Evolutionary conservation across 1,140 invertebrate species (phyloP).

Genomic region (Drosophila bifasciata): DNA sequence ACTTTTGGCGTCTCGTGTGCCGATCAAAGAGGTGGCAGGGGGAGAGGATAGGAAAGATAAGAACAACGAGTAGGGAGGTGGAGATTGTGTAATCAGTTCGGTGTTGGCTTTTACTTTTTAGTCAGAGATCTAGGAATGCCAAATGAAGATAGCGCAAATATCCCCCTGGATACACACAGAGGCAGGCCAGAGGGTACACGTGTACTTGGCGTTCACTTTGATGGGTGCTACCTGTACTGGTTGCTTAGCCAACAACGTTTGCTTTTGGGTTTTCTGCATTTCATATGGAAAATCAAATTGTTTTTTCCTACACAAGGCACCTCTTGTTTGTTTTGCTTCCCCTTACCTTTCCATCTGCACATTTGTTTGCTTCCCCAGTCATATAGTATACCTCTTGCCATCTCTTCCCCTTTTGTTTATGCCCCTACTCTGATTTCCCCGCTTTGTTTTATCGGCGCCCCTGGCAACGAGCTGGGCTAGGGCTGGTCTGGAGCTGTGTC

Average conservation of each 20-base stretch:
- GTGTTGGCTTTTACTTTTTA: slow-evolving; percentile 8
- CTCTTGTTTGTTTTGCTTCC: too few relatives aligned
- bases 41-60: slow-evolving; percentile 31
- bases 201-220: background rate
- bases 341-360: too few relatives aligned
- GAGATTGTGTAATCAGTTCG: slow-evolving; percentile 51
- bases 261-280: slow-evolving; percentile 14
- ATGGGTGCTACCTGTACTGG: slow-evolving; percentile 13
- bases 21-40: slow-evolving; percentile 2
- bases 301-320: slow-evolving; percentile 64
- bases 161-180: background rate
- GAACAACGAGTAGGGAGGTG: slow-evolving; percentile 7
- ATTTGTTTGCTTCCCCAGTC: too few relatives aligned
- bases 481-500: too few relatives aligned
- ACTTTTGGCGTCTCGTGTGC: slow-evolving; percentile 76
- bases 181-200: background rate
- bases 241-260: slow-evolving; percentile 67
- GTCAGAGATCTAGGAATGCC: slow-evolving; percentile 5
- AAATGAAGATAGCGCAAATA: slow-evolving; percentile 15
- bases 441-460: slow-evolving; percentile 13
- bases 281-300: slow-evolving; percentile 61
- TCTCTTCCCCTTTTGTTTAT: background rate
- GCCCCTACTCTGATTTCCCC: background rate
- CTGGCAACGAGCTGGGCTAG: slow-evolving; percentile 25
- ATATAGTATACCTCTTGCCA: too few relatives aligned